Evolutionary conservation across 2,797 vertebrate genomes (phyloP), one percentile per base, ranked within the genome.

Genomic region (Dicrostonyx torquatus): DNA sequence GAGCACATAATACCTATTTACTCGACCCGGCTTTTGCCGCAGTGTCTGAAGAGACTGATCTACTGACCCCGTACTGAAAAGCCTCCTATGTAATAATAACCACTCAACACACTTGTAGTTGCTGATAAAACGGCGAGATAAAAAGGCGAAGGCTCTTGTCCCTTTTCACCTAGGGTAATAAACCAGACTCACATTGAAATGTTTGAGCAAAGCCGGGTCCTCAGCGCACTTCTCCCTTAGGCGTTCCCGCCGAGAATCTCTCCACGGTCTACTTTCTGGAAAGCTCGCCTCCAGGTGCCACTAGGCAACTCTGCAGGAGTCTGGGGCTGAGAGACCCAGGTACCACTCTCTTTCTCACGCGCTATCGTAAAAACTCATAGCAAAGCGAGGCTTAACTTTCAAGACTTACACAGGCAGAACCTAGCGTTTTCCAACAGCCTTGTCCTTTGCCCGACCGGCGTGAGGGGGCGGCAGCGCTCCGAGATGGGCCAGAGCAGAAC

Each of bases 1-100:
- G 96, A 98, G 98, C 98, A 98, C 98, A 98, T 98, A 98, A 99
- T 98, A 98, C 98, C 98, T 96, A 97, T 97, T 98, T 98, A 98
- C 96, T 85, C 77, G 75, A 6, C 72, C 66, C 53, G 62, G 94
- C 82, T 95, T 96, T 85, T 78, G 89, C 6, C 4, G 40, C 90
- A 58, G 73, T 48, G 78, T 97, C 96, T 92, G 90, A 92, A 95
- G 94, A 96, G 93, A 96, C 96, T 96, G 96, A 97, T 96, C 97
- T 94, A 80, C 96, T 95, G 97, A 96, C 96, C 96, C 94, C 94
- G 87, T 88, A 95, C 94, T 95, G 95, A 97, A 96, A 95, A 96
- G 95, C 89, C 95, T 95, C 78, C 90, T 70, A 50, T 89, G 93
- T 94, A 92, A 94, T 86, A 97, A 94, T 90, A 94, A 95, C 91